Percentiles rank a stretch among this genome's conserved stretches.
These are phyloP conservation scores for Corynorhinus townsendii DNA, from an alignment of 2,113 vertebrate genomes.

Conservation along the genomic window DNA sequence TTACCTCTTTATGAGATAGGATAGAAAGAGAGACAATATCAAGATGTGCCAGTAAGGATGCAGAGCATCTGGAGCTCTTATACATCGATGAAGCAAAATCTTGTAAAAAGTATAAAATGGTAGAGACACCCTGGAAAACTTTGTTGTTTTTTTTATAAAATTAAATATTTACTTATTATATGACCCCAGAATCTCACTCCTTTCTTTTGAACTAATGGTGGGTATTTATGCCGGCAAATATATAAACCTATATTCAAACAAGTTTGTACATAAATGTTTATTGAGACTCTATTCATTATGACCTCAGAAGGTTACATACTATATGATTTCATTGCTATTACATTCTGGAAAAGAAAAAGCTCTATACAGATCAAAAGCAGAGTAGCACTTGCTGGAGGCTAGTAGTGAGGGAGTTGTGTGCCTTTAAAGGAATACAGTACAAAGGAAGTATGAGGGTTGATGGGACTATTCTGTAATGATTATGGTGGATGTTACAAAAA, in stretches of 20 bases:
- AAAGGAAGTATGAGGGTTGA: not conserved
- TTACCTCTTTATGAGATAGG: no score
- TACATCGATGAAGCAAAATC: not conserved
- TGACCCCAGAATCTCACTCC: not conserved
- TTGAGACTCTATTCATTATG: not conserved
- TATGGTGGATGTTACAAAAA: not conserved
- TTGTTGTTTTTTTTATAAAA: not conserved
- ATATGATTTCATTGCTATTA: not conserved
- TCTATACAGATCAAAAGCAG: not conserved
- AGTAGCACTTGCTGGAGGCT: accelerated
- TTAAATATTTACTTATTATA: not conserved
- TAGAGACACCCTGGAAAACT: not conserved
- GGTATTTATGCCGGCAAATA: not conserved
- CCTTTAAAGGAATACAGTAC: not conserved
- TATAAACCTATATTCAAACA: not conserved
- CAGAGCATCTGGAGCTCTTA: not conserved
- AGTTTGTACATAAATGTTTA: not conserved
- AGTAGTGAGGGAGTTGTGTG: not conserved
- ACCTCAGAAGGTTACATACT: not conserved
- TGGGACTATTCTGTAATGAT: accelerated
- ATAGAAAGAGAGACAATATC: not conserved
- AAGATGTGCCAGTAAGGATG: not conserved
- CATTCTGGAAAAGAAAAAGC: not conserved
- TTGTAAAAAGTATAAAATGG: not conserved
- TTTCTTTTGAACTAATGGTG: not conserved